Base-by-base conservation (phyloP, 2,888 invertebrate species). In the Drosophila gaucha region DNA sequence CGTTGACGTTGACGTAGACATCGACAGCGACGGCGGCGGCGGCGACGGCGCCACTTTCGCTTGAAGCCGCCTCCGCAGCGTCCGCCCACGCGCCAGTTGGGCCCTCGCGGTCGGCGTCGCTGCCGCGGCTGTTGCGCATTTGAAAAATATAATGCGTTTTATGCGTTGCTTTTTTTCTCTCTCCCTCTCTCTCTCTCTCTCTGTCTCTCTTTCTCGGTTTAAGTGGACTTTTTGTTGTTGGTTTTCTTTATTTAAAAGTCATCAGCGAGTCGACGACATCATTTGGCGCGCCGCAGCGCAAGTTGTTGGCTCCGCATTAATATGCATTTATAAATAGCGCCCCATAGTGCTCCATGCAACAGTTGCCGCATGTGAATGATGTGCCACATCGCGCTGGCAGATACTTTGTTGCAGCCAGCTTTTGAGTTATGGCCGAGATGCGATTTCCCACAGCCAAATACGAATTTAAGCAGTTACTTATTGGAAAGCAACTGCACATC, bases 241-340 rank as follows among this genome's bases (percentile, higher is more conserved):
- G 59, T 56, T 74, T 72, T 78, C 74, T 82, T 78, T 83, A 87
- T 84, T 82, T 86, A 78, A 80, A 80, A 86, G 67, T 86, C 82
- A 75, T 75, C 86, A 80, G 71, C 73, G 58, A 82, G 88, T 70
- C 85, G 84, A 84, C 88, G 84, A 87, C 86, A 84, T 87, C 86
- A 76, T 86, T 85, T 86, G 80, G 65, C 78, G 84, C 71, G 38
- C 33, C 62, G 28, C 47, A 47, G n/a, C 16, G 52, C 56, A 38
- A 39, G 31, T 20, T 31, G 56, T 50, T 67, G 72, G 55, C 72
- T 71, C 49, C 83, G 65, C 82, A 80, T 80, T 75, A 82, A 86
- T 82, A 70, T 82, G 72, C 67, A 74, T 57, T 75, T 74, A 86
- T 58, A 82, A 86, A 82, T 86, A 82, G 86, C 64, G 46, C 75